phyloP scores from a whole-genome alignment of 2,888 invertebrate species.

The Chrysolina haemoptera region DNA sequence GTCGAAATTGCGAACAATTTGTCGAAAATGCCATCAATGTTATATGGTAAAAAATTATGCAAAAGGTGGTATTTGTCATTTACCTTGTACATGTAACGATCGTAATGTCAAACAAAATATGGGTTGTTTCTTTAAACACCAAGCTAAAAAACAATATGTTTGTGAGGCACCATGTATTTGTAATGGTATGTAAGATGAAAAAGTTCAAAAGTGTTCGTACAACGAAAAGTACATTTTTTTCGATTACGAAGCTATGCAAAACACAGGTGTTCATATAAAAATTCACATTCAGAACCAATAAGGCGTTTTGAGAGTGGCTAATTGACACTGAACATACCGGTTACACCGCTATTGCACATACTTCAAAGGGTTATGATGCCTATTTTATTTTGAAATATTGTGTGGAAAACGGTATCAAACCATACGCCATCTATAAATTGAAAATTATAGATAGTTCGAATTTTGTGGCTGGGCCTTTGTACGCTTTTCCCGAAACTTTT shows the following conservation, averaged over 20 bases:
- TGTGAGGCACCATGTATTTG: not conserved
- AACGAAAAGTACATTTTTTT: slow-evolving; percentile 32
- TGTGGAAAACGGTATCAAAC: slow-evolving; percentile 26
- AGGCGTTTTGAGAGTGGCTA: slow-evolving; percentile 25
- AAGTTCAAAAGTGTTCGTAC: slow-evolving; percentile 10
- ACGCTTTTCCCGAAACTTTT: not conserved
- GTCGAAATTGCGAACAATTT: not conserved
- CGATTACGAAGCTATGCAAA: slow-evolving; percentile 23
- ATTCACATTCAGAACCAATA: not conserved
- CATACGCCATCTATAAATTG: slow-evolving; percentile 24
- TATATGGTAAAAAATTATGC: slow-evolving; percentile 1
- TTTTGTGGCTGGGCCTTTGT: not conserved
- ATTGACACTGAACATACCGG: slow-evolving; percentile 8
- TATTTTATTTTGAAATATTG: slow-evolving; percentile 35
- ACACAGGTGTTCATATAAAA: slow-evolving; percentile 12
- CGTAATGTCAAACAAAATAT: not conserved
- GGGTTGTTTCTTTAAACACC: not conserved
- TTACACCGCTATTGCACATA: slow-evolving; percentile 24
- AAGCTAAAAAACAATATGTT: not conserved
- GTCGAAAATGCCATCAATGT: slow-evolving; percentile 2
- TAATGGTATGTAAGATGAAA: slow-evolving; percentile 8
- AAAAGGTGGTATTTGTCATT: slow-evolving; percentile 15
- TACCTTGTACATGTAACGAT: slow-evolving; percentile 4
- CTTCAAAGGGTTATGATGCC: slow-evolving; percentile 16
- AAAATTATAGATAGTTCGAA: slow-evolving; percentile 15